Evolutionary conservation across 2,797 vertebrate genomes (phyloP).

Genomic region (Kryptopterus vitreolus): DNA sequence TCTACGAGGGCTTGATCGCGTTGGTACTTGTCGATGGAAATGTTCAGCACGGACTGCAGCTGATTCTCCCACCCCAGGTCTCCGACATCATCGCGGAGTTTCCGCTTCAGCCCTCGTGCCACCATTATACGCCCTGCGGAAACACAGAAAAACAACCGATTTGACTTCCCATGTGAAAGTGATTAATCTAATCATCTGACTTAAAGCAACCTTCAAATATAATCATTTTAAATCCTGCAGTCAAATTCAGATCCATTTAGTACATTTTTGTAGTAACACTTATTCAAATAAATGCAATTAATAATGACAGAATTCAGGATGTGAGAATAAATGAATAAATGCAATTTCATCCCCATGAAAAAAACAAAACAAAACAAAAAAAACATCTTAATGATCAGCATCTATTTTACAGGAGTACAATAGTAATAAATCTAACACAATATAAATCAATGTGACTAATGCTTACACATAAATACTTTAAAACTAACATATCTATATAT

Average conservation of each 20-base stretch:
- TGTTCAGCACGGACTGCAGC: slow-evolving; percentile 77
- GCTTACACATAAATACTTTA: not conserved
- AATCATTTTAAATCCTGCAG: not conserved
- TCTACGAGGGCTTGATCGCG: slow-evolving; percentile 72
- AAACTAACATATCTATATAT: too few species aligned
- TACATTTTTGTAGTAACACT: not conserved
- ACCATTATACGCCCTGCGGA: slow-evolving; percentile 70
- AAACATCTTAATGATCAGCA: not conserved
- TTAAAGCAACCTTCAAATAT: not conserved
- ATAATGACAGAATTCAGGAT: not conserved
- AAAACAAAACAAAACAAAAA: too few species aligned
- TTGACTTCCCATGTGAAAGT: not conserved
- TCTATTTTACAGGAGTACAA: not conserved
- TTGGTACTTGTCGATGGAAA: slow-evolving; percentile 82
- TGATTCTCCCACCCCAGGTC: slow-evolving; percentile 67
- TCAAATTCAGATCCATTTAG: not conserved
- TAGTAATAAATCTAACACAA: not conserved
- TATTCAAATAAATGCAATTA: not conserved
- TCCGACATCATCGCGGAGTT: slow-evolving; percentile 59
- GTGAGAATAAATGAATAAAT: not conserved
- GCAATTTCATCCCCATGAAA: not conserved
- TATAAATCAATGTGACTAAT: not conserved
- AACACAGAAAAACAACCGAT: not conserved
- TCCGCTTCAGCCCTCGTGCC: slow-evolving; percentile 79
- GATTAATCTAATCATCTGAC: not conserved